phyloP scores from a whole-genome alignment of 2,797 vertebrate species.

The Sylvia borin region DNA sequence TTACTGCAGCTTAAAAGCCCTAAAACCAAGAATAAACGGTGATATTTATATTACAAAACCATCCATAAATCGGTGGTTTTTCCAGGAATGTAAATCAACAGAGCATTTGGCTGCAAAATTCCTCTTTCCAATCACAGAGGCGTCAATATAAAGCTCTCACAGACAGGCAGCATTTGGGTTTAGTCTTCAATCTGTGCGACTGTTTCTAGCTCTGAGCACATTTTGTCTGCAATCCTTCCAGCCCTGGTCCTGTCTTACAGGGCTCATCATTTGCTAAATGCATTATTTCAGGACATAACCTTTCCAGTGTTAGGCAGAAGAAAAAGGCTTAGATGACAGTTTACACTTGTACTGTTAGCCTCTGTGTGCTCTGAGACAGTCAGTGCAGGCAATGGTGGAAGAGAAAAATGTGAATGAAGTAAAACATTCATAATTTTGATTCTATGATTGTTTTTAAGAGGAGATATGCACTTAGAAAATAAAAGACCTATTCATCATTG shows the following conservation, averaged over 20 bases:
- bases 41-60: background rate
- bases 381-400: background rate
- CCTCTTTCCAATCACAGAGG: background rate
- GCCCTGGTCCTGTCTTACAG: background rate
- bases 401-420: background rate
- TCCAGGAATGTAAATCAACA: background rate
- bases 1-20: background rate
- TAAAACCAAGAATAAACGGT: background rate
- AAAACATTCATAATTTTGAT: background rate
- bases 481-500: background rate
- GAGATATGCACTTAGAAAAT: background rate
- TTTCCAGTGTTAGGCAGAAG: background rate
- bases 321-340: background rate
- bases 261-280: background rate
- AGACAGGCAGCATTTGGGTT: background rate
- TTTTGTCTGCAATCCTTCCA: background rate
- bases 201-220: background rate
- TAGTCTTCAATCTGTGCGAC: background rate
- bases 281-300: slow-evolving; percentile 18
- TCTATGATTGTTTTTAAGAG: background rate
- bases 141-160: background rate
- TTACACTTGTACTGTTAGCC: slow-evolving; percentile 12
- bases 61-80: background rate
- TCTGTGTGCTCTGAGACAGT: background rate
- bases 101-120: slow-evolving; percentile 19